Percentiles rank a stretch among this genome's conserved stretches.
phyloP scores from a whole-genome alignment of 2,113 vertebrate species.

The Neogale vison region DNA sequence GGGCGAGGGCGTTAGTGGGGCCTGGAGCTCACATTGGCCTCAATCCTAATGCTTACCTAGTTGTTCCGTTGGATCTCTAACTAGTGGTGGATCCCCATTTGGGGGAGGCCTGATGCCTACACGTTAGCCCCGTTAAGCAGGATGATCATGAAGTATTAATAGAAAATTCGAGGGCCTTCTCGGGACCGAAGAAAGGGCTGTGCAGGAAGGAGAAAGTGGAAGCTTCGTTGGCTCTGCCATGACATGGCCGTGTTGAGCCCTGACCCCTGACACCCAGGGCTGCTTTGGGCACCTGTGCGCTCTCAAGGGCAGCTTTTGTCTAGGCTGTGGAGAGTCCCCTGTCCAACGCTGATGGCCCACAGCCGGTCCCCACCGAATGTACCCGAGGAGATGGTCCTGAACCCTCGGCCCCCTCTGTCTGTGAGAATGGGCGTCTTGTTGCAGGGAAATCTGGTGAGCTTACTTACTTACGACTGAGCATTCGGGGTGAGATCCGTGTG shows the following conservation, averaged over 20 bases:
- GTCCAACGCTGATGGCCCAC: not conserved
- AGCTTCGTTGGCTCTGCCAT: not conserved
- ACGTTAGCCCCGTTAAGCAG: not conserved
- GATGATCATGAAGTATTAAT: not conserved
- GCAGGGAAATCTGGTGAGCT: not conserved
- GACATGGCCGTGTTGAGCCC: rapidly evolving
- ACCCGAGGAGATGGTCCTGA: too few species aligned
- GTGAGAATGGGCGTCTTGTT: not conserved
- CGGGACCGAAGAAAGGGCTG: not conserved
- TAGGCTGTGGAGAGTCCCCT: rapidly evolving
- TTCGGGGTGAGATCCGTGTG: not conserved
- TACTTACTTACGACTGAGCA: not conserved
- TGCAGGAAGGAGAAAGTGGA: too few species aligned
- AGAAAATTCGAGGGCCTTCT: too few species aligned
- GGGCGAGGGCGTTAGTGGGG: not conserved
- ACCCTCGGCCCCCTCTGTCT: not conserved
- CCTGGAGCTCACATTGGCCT: not conserved
- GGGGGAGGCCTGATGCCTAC: not conserved
- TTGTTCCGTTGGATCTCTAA: not conserved
- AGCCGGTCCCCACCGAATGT: rapidly evolving
- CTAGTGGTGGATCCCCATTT: not conserved
- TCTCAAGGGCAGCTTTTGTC: rapidly evolving
- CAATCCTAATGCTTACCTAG: too few species aligned
- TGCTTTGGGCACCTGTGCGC: not conserved
- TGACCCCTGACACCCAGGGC: rapidly evolving